These are phyloP conservation scores for Euschistus heros DNA, from an alignment of 1,140 invertebrate genomes.

Conservation along the genomic window DNA sequence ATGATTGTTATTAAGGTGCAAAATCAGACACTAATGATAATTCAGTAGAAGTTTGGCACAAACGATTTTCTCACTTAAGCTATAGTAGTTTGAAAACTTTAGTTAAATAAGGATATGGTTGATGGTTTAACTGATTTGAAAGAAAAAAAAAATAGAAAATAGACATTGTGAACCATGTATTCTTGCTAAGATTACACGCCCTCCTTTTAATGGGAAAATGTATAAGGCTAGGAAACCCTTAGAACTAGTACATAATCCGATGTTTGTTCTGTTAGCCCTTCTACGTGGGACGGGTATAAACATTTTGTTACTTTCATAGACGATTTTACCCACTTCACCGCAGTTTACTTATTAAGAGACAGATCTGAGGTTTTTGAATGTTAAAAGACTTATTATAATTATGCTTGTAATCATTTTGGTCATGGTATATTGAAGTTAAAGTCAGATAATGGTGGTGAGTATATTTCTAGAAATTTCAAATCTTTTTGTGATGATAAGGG, in stretches of 20 bases:
- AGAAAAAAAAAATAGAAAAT: not conserved
- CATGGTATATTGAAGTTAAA: slow-evolving; percentile 1
- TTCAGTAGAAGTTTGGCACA: too few relatives aligned
- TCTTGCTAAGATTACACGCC: too few relatives aligned
- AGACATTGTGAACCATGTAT: not conserved
- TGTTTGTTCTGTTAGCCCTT: not conserved
- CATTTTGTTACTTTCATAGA: not conserved
- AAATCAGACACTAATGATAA: too few relatives aligned
- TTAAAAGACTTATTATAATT: too few relatives aligned
- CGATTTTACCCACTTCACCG: not conserved
- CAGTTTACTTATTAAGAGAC: not conserved
- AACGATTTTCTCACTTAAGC: too few relatives aligned
- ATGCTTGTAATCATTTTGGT: too few relatives aligned
- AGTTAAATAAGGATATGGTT: not conserved
- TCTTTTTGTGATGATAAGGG: too few relatives aligned
- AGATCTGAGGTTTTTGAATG: not conserved
- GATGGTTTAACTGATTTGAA: not conserved
- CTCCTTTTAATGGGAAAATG: not conserved
- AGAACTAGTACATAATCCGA: not conserved
- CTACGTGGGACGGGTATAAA: not conserved
- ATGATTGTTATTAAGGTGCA: too few relatives aligned
- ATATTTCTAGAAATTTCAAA: too few relatives aligned
- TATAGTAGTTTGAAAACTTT: too few relatives aligned
- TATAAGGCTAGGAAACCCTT: not conserved
- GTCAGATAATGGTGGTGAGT: not conserved